Evolutionary conservation across 2,113 vertebrate genomes (phyloP).

Genomic region (Hypomesus transpacificus): DNA sequence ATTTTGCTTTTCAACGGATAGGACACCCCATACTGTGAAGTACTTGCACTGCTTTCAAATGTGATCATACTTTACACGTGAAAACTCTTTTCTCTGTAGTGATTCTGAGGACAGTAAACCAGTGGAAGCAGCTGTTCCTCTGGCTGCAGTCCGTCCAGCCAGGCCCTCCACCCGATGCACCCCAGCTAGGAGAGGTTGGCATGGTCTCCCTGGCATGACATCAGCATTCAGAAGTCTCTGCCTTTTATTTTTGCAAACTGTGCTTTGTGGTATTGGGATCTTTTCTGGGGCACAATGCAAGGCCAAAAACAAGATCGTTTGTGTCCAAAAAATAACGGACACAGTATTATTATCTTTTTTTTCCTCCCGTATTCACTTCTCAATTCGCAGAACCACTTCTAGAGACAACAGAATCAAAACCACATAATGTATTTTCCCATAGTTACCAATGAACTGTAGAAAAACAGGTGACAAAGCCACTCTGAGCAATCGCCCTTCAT

Average conservation of each 20-base stretch:
- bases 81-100: conserved; percentile 48
- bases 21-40: background rate
- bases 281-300: background rate
- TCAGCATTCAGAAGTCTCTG: background rate
- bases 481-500: too few species aligned
- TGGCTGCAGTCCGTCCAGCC: conserved; percentile 53
- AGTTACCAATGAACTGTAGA: too few species aligned
- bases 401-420: too few species aligned
- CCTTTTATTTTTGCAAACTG: conserved; percentile 13
- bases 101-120: conserved; percentile 54
- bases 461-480: too few species aligned
- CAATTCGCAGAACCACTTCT: background rate
- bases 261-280: background rate
- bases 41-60: background rate
- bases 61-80: background rate
- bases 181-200: conserved; percentile 48
- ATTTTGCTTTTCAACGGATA: background rate
- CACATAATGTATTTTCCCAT: too few species aligned
- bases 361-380: background rate
- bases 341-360: background rate
- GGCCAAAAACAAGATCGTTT: background rate
- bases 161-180: conserved; percentile 23
- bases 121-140: conserved; percentile 31
- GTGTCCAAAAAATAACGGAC: conserved; percentile 6
- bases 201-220: background rate